Base-by-base conservation (phyloP, 2,888 invertebrate genomes). In the Eupithecia inturbata region DNA sequence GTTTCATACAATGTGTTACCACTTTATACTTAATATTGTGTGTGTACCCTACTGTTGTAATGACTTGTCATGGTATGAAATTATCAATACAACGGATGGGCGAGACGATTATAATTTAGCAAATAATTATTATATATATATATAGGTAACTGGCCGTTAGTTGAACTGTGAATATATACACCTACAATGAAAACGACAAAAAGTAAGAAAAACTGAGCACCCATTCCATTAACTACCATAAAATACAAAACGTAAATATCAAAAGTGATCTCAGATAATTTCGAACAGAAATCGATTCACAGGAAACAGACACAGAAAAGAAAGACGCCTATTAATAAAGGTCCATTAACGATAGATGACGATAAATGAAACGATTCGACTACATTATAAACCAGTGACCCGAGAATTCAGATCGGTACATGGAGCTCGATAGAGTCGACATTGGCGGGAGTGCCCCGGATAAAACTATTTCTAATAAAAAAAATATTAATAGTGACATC, bases 381-480 rank as follows among this genome's bases (percentile, higher is more conserved):
- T 28, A 60, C 57, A 28, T 14, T 14, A 62, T 2, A 69, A 45
- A 60, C 9, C 67, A 75, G 71, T 75, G 74, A 75, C 74, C 74
- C 33, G 74, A 33, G 67, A 28, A 75, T 33, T 75, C 74, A 72
- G 74, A 72, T 45, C 71, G 69, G 22, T 69, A 75, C 26, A 71
- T 53, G 16, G 74, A 68, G 62, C 36, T 72, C 12, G 74, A 69
- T 49, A 67, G 71, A 31, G 67, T 36, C 77, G 82, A 70, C 70
- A 82, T 78, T 71, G 87, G 86, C 49, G 88, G 85, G 1, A 82
- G 73, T 26, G 84, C 79, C 74, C 84, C 82, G 85, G 84, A 80
- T 81, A 86, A 81, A 85, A 86, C 87, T 87, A 84, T 41, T 72
- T 64, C 63, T 70, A 71, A 72, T 66, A 74, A 63, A 39, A 68